Base-by-base conservation (phyloP, 2,888 invertebrate species). In the Ariolimax columbianus region DNA sequence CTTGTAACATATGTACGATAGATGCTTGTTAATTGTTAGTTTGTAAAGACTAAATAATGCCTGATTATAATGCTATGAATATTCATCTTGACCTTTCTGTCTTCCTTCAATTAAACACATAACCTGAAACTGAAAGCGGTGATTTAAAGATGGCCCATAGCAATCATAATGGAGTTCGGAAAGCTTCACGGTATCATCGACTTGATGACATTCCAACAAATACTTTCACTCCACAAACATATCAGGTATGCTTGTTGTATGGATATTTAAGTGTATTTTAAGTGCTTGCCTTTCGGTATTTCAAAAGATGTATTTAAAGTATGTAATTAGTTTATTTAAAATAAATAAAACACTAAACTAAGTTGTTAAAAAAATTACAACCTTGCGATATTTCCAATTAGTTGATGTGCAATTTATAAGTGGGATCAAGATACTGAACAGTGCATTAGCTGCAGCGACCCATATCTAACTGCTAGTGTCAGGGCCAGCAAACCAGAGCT, bases 161-260 rank as follows among this genome's bases (percentile, higher is more conserved):
- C 59, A 85, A 83, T 40, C 38, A 51, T 36, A 73, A 66, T 33
- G 77, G 83, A 36, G 75, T 87, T 47, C 88, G 88, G 80, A 90
- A 90, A 78, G 86, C 90, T 40, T 90, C 91, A 36, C 87, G 90
- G 59, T 90, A 91, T 88, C 88, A 91, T 33, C 89, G 93, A 70
- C 91, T 93, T 87, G 94, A 94, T 85, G 94, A 94, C 89, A 91
- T 97, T 86, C 96, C 96, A 92, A 96, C 96, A 75, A 96, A 97
- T 91, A 96, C 96, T 47, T 97, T 97, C 93, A 97, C 97, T 83
- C 97, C 97, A 11, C 95, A 96, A 88, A 96, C 97, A 94, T 97
- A 96, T 93, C 97, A 97, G 95, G 97, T 95, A 88, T 68, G n/a
- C 38, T 40, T 72, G 6, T 72, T 38, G 38, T 1, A 72, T 40